phyloP scores from a whole-genome alignment of 2,888 invertebrate species.

The Noctuana brunneofusca region DNA sequence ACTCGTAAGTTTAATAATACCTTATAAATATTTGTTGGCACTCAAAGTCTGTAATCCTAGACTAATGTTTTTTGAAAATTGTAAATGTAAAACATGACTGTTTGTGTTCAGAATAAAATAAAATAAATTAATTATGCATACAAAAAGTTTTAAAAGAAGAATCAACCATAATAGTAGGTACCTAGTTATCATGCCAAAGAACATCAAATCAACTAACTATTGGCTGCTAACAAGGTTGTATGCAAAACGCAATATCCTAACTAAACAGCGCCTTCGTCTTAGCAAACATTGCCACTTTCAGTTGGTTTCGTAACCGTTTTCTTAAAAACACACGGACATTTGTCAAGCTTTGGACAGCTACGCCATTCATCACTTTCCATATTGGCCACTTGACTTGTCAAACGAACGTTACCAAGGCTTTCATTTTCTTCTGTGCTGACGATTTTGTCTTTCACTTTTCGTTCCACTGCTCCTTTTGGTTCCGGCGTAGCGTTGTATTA shows the following conservation, averaged over 20 bases:
- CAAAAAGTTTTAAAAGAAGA: no score
- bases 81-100: no score
- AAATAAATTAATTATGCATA: no score
- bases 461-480: constrained; percentile 13
- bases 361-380: constrained; percentile 52
- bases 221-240: not conserved
- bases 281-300: constrained; percentile 31
- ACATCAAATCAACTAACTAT: not conserved
- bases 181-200: not conserved
- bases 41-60: no score
- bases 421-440: constrained; percentile 24
- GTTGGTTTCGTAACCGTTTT: constrained; percentile 29
- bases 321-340: constrained; percentile 37
- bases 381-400: constrained; percentile 51
- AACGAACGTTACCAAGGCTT: constrained; percentile 38
- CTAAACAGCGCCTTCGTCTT: constrained; percentile 19
- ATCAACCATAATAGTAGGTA: no score
- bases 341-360: constrained; percentile 46
- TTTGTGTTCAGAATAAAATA: no score
- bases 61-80: no score
- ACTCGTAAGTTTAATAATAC: no score
- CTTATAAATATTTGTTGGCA: no score
- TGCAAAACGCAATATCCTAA: constrained; percentile 17
- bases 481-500: not conserved
- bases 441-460: constrained; percentile 2